Evolutionary conservation across 2,888 invertebrate species (phyloP), one percentile per base, ranked within the genome.

Genomic region (Cheilosia scutellata): DNA sequence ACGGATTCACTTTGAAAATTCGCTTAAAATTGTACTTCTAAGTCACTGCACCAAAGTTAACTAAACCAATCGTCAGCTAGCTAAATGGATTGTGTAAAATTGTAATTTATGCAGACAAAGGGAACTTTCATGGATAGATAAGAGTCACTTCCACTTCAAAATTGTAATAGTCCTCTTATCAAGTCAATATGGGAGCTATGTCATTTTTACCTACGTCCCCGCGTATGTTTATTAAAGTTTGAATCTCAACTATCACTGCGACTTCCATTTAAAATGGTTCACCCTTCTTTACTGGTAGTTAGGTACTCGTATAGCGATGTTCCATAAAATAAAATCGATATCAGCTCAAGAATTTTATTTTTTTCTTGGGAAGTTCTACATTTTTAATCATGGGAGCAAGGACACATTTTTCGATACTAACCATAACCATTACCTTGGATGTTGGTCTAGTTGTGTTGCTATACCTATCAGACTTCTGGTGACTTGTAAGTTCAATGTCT

Each of bases 361-460:
- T 42, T 42, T 60, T 11, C 57, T 47, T 33, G 5, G 27, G 13
- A 2, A 37, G 66, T 9, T 83, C 68, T 83, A 44, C 33, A 83
- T 83, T 63, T 78, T 83, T 83, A 63, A 83, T 83, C 68, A 60
- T 83, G 83, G 33, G 83, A 83, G 20, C 25, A 63, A 74, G 60
- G 74, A 78, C 83, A 78, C 57, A 55, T 57, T 83, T 72, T 42
- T 31, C 20, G 20, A 20, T 20, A 20, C 20, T 20, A 20, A 20
- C 20, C 20, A 20, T 20, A 20, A 20, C 20, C 16, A 42, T 6
- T 31, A 71, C 20, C 20, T 16, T 20, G 1, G 5, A 49, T 25
- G 6, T 37, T 37, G 33, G 33, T 11, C 33, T 40, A 25, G n/a
- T 9, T 55, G 27, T 25, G 27, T 2, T 33, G 5, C 2, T 33